phyloP scores from a whole-genome alignment of 2,888 invertebrate genomes.

The Hypsopygia costalis region DNA sequence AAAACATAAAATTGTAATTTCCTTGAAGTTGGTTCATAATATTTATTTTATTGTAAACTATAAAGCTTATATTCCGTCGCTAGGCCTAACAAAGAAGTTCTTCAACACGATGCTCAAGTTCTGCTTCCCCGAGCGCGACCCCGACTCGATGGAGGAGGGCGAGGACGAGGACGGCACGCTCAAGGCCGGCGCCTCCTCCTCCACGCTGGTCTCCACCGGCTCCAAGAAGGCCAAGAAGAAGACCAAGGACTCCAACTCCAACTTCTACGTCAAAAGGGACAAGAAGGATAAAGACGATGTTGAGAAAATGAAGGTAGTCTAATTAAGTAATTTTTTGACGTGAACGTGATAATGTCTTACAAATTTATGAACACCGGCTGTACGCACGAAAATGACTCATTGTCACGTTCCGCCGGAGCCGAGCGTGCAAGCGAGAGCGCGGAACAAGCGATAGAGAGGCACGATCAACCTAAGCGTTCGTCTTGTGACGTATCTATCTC shows the following conservation, averaged over 20 bases:
- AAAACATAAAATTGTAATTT: too few relatives aligned
- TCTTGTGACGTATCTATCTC: too few relatives aligned
- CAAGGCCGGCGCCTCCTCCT: conserved; percentile 42
- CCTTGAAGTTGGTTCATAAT: too few relatives aligned
- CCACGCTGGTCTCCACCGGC: conserved; percentile 65
- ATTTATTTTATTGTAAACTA: too few relatives aligned
- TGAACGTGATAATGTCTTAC: too few relatives aligned
- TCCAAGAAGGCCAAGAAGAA: conserved; percentile 78
- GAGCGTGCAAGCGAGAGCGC: too few relatives aligned
- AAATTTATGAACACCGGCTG: too few relatives aligned
- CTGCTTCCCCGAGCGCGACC: conserved; percentile 97
- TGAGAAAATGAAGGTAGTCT: conserved; percentile 98
- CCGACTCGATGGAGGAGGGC: conserved; percentile 88
- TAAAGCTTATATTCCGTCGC: not conserved
- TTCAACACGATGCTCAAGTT: conserved; percentile 98
- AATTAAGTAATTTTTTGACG: too few relatives aligned
- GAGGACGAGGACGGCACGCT: conserved; percentile 77
- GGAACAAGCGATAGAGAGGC: too few relatives aligned
- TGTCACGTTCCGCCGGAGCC: too few relatives aligned
- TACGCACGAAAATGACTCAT: too few relatives aligned
- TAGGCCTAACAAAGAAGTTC: conserved; percentile 95
- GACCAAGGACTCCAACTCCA: conserved; percentile 88
- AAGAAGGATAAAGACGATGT: conserved; percentile 94
- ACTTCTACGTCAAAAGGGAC: conserved; percentile 93
- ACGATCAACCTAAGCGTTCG: too few relatives aligned